Evolutionary conservation across 2,113 vertebrate genomes (phyloP).

Genomic region (Gymnocephalus cernua): DNA sequence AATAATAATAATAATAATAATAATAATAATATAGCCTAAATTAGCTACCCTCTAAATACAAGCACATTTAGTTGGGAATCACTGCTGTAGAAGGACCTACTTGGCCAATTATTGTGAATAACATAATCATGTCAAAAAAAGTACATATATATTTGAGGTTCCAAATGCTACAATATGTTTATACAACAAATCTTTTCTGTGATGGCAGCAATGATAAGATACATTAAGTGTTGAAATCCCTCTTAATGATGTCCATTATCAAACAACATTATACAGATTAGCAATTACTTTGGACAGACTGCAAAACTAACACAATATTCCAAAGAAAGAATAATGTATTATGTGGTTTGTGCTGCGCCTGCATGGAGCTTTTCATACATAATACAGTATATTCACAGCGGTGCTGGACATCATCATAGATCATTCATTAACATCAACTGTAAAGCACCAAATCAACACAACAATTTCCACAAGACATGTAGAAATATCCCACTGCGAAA

Average conservation of each 20-base stretch:
- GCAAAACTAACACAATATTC: background rate
- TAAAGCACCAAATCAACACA: slow-evolving; percentile 7
- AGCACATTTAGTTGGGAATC: background rate
- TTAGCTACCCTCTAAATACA: background rate
- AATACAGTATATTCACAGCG: slow-evolving; percentile 32
- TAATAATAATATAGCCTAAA: too few relatives aligned
- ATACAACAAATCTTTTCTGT: background rate
- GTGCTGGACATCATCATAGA: slow-evolving; percentile 13
- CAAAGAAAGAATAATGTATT: background rate
- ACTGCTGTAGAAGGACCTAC: background rate
- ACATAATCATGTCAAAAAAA: background rate
- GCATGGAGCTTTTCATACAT: slow-evolving; percentile 16
- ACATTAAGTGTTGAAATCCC: background rate
- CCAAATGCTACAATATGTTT: background rate
- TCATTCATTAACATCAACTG: slow-evolving; percentile 32
- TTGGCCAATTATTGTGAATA: background rate
- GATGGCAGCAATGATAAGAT: too few relatives aligned
- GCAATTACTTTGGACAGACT: slow-evolving; percentile 16
- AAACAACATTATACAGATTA: slow-evolving; percentile 14
- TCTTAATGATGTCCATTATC: slow-evolving; percentile 9
- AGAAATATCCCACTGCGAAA: slow-evolving; percentile 27
- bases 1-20: too few relatives aligned
- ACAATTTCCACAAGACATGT: slow-evolving; percentile 35
- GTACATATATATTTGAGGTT: background rate
- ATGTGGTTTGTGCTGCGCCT: slow-evolving; percentile 9